Evolutionary conservation across 2,888 invertebrate species (phyloP).

Genomic region (Tetanocera ferruginea): DNA sequence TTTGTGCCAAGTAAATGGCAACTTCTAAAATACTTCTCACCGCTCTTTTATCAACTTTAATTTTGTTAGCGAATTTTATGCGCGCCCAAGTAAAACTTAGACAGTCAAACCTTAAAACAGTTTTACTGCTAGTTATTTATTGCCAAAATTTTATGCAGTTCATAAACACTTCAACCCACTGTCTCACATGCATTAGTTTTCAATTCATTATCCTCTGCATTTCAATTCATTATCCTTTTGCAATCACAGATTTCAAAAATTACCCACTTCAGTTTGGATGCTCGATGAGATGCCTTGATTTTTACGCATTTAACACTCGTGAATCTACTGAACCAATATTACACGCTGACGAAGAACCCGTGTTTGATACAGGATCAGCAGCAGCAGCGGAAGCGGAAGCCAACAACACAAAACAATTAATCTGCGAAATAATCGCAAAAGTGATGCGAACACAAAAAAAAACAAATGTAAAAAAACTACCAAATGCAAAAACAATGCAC

Average conservation of each 20-base stretch:
- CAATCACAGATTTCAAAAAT: not conserved
- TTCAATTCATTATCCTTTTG: not conserved
- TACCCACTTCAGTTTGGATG: not conserved
- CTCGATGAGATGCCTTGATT: slow-evolving; percentile 20
- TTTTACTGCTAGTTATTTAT: no score
- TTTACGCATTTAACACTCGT: slow-evolving; percentile 30
- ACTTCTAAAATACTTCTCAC: no score
- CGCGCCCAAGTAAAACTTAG: no score
- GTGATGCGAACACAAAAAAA: not conserved
- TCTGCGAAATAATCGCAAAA: slow-evolving; percentile 22
- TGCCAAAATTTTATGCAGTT: not conserved
- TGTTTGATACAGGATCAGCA: not conserved
- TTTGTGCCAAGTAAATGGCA: no score
- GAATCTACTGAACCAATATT: slow-evolving; percentile 23
- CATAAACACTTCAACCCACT: not conserved
- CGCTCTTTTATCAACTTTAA: no score
- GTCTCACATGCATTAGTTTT: not conserved
- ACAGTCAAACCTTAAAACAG: no score
- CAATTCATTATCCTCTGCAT: not conserved
- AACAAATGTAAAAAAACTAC: not conserved
- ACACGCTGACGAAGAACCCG: not conserved
- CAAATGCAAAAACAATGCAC: slow-evolving; percentile 9
- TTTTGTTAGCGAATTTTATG: no score
- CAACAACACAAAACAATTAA: slow-evolving; percentile 25
- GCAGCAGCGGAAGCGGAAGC: not conserved